Conservation (phyloP, 2,888 invertebrate species). For the Bombylius discolor region DNA sequence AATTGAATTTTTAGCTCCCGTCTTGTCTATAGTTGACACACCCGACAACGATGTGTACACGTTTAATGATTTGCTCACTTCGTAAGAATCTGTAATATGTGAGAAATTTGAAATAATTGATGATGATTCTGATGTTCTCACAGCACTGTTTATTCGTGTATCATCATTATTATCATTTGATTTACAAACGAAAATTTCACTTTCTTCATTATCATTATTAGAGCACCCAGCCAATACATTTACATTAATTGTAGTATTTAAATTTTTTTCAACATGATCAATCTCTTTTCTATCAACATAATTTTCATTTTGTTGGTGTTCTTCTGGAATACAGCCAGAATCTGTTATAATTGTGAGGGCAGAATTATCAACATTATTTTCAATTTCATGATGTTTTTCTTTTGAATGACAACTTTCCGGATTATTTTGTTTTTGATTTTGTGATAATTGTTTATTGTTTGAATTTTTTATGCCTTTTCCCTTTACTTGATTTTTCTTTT, state of each 20-base stretch:
- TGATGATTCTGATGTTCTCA: not conserved
- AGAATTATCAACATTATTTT: not conserved
- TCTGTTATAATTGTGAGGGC: not conserved
- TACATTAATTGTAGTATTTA: not conserved
- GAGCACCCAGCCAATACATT: too few relatives aligned
- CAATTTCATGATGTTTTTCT: not conserved
- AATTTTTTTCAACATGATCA: not conserved
- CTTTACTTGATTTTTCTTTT: conserved; percentile 9
- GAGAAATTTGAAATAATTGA: not conserved
- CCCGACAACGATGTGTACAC: too few relatives aligned
- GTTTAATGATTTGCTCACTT: conserved; percentile 1
- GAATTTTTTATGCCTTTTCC: conserved; percentile 1
- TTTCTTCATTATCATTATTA: not conserved
- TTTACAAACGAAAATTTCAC: not conserved
- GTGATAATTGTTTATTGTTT: not conserved
- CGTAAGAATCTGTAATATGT: conserved; percentile 4
- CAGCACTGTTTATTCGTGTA: not conserved
- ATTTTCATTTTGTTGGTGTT: not conserved
- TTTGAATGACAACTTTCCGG: not conserved
- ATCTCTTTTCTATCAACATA: too few relatives aligned
- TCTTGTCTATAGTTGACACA: not conserved
- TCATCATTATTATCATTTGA: conserved; percentile 1
- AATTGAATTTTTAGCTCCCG: conserved; percentile 1
- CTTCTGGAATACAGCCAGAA: conserved; percentile 2
- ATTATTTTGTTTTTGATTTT: conserved; percentile 1